Evolutionary conservation across 2,113 vertebrate species (phyloP).

Genomic region (Lipophrys pholis): DNA sequence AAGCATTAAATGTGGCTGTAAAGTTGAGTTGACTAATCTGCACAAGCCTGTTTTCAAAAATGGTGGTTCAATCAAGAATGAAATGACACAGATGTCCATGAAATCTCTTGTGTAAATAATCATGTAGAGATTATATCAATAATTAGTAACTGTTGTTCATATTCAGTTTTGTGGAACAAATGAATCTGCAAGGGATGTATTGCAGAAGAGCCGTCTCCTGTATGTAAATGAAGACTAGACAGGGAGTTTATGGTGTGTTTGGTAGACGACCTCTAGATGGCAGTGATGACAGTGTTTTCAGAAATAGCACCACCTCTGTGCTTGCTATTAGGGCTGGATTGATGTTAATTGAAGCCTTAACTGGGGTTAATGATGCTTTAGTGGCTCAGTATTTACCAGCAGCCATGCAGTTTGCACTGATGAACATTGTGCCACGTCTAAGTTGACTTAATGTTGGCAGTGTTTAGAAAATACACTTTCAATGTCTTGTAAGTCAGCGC

Average conservation of each 20-base stretch:
- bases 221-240: no score
- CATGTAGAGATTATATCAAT: no score
- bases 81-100: no score
- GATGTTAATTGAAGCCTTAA: neutral
- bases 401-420: neutral
- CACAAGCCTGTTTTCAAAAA: no score
- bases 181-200: no score
- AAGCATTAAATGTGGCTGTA: no score
- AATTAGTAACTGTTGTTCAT: no score
- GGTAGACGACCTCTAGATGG: conserved; percentile 50
- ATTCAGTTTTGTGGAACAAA: no score
- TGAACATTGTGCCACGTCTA: neutral
- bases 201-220: no score
- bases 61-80: no score
- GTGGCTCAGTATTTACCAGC: neutral
- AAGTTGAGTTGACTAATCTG: no score
- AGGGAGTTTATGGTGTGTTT: neutral
- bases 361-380: neutral
- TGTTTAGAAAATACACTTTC: neutral
- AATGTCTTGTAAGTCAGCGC: neutral
- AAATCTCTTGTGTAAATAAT: no score
- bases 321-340: neutral
- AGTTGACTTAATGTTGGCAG: neutral
- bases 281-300: conserved; percentile 6
- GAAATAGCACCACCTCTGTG: neutral